Evolutionary conservation across 2,888 invertebrate genomes (phyloP), one percentile per base, ranked within the genome.

Genomic region (Eilema depressum): DNA sequence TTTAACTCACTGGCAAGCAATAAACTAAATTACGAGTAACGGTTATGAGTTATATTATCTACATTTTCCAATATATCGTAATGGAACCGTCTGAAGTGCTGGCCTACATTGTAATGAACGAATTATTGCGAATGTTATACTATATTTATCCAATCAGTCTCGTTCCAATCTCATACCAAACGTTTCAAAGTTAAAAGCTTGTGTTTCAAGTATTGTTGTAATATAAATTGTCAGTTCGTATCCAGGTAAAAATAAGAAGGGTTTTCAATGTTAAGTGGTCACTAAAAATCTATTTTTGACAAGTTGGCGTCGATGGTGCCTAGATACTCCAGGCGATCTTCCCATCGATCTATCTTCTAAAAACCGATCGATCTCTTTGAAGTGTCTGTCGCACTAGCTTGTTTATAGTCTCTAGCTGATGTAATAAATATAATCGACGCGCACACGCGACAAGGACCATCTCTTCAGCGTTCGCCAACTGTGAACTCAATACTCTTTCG

Each of bases 401-500:
- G 93, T 92, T 94, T 93, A 93, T 91, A 93, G 92, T 90, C 87
- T 86, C 89, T 75, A 77, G 83, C 88, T 89, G 89, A 89, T 92
- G 93, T 92, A 94, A 93, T 94, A 95, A 94, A 95, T 95, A 95
- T 93, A 95, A 93, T 94, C 92, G 91, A 93, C 92, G 90, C 92
- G 86, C 90, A 89, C 91, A 89, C 85, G 83, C 89, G 92, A 92
- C 92, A 92, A 87, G 88, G 86, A 88, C 88, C 89, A 86, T 85
- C 86, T 88, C 88, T 87, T 88, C 84, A 86, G 87, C 90, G 88
- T 88, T 87, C 86, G 92, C 91, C 91, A 89, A 89, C 89, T 88
- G 89, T 88, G 88, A 88, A 91, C 91, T 93, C 93, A 91, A 94
- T 92, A 89, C 92, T 90, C 92, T 88, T 91, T 92, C 91, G 91